A percentile compares a stretch with the other conserved stretches of the same genome.
These are phyloP conservation scores for Promerops cafer DNA, from an alignment of 2,113 vertebrate species.

Conservation along the genomic window DNA sequence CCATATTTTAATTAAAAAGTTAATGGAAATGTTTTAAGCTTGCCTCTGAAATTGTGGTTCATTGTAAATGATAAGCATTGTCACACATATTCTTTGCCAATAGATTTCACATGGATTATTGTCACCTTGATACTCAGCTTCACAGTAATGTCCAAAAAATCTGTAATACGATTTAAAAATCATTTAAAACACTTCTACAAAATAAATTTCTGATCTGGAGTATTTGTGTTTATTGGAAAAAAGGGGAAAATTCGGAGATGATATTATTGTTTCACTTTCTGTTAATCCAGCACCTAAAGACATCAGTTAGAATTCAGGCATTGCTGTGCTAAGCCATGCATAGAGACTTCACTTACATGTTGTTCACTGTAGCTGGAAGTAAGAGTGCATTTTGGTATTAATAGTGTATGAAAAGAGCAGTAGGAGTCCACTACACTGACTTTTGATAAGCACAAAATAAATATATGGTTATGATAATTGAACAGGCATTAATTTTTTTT, in stretches of 20 bases:
- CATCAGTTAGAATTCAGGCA: neutral
- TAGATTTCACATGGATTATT: neutral
- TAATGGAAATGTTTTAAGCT: neutral
- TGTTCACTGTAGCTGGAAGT: neutral
- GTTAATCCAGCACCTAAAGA: neutral
- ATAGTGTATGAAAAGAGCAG: neutral
- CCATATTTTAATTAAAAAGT: neutral
- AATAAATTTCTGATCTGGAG: neutral
- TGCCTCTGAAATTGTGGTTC: neutral
- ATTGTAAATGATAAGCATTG: neutral
- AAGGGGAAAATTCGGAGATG: neutral
- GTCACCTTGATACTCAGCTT: neutral
- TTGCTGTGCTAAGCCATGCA: neutral
- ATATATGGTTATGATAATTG: neutral
- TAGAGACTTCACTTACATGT: neutral
- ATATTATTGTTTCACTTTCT: neutral
- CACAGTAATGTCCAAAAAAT: neutral
- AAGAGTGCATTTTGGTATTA: neutral
- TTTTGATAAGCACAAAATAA: neutral
- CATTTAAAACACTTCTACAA: neutral
- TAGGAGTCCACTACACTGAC: neutral
- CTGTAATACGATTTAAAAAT: neutral
- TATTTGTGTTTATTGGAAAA: neutral
- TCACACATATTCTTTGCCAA: neutral
- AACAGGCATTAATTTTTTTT: neutral